A percentile compares a stretch with the other conserved stretches of the same genome.
Evolutionary conservation across 2,888 invertebrate genomes (phyloP).

Genomic region (Megamerina dolium): DNA sequence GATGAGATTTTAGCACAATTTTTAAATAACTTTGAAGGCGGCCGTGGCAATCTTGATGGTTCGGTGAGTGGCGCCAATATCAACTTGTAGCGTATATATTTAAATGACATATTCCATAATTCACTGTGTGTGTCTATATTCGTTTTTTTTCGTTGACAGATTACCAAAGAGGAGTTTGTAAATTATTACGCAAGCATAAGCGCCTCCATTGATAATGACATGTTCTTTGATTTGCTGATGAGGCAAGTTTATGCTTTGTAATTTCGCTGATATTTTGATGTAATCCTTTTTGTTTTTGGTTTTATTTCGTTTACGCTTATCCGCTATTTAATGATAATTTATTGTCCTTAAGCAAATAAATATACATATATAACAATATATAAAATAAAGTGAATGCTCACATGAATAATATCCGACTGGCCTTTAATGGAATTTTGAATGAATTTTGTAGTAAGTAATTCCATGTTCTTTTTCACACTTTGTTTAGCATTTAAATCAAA

Average conservation of each 20-base stretch:
- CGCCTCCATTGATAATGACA: slow-evolving; percentile 90
- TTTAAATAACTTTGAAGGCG: slow-evolving; percentile 77
- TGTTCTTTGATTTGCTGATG: slow-evolving; percentile 94
- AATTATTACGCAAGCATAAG: slow-evolving; percentile 93
- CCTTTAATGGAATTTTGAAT: no score
- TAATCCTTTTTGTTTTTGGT: no score
- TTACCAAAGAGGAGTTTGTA: slow-evolving; percentile 86
- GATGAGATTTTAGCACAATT: slow-evolving; percentile 77
- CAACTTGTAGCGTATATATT: no score
- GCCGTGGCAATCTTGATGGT: slow-evolving; percentile 61
- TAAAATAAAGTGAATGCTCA: no score
- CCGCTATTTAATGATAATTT: no score
- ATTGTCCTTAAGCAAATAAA: no score
- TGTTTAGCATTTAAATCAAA: no score
- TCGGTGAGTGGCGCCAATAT: slow-evolving; percentile 56
- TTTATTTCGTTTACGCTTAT: no score
- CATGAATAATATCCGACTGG: no score
- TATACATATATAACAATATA: no score
- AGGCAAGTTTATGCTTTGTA: slow-evolving; percentile 84
- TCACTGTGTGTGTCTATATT: neutral
- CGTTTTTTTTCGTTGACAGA: slow-evolving; percentile 53
- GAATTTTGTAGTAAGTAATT: no score
- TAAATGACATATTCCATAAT: neutral
- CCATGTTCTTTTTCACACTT: no score
- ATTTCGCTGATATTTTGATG: slow-evolving; percentile 29